Evolutionary conservation across 1,140 invertebrate species (phyloP).

Genomic region (Drosophila seguyi): DNA sequence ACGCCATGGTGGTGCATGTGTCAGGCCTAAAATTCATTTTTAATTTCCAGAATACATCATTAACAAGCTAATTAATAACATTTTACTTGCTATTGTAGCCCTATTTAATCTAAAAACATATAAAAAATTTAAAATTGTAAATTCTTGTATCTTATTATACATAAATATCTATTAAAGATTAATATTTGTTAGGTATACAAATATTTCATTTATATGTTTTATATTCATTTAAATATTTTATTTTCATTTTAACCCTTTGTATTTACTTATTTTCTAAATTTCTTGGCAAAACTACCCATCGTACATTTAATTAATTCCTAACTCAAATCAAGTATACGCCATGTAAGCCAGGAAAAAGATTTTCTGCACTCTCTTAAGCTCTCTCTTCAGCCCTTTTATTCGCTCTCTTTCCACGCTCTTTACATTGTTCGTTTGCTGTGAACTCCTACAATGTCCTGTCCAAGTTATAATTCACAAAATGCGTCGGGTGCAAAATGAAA

Average conservation of each 20-base stretch:
- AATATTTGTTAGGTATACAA: too few relatives aligned
- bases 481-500: not conserved
- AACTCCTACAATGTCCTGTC: not conserved
- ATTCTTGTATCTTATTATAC: not conserved
- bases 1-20: not conserved
- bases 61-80: not conserved
- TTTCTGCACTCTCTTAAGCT: constrained; percentile 8
- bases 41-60: not conserved
- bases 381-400: not conserved
- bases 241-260: too few relatives aligned
- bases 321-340: constrained; percentile 58
- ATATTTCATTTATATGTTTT: too few relatives aligned
- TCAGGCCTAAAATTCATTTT: not conserved
- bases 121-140: not conserved
- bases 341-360: constrained; percentile 9
- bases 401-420: not conserved
- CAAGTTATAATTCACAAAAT: constrained; percentile 23
- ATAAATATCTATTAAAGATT: not conserved
- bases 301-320: not conserved
- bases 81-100: too few relatives aligned
- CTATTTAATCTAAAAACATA: not conserved
- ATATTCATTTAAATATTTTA: too few relatives aligned
- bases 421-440: not conserved
- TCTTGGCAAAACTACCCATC: not conserved
- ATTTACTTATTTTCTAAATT: not conserved